Evolutionary conservation across 2,888 invertebrate genomes (phyloP).

Genomic region (Oxyteleia sp.): DNA sequence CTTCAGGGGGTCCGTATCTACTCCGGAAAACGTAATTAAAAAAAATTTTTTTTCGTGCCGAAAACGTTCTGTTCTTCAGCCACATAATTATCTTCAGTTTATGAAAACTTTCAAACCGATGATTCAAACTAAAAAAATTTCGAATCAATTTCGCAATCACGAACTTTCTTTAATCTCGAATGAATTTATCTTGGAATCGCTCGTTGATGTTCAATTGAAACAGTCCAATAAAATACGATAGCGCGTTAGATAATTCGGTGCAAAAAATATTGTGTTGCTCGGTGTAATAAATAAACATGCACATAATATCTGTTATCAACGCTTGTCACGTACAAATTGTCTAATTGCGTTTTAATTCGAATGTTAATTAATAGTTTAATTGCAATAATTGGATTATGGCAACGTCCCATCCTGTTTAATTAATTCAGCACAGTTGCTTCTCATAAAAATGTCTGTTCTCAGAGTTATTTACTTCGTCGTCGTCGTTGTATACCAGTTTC

Average conservation of each 20-base stretch:
- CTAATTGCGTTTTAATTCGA: constrained; percentile 3
- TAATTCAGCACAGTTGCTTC: constrained; percentile 18
- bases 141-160: neutral
- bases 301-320: neutral
- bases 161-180: too few relatives aligned
- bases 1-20: too few relatives aligned
- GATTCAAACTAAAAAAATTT: neutral
- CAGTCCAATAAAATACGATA: too few relatives aligned
- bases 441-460: constrained; percentile 44
- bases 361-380: constrained; percentile 32
- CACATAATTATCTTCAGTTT: too few relatives aligned
- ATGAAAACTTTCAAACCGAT: too few relatives aligned
- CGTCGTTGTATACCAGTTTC: constrained; percentile 58
- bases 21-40: too few relatives aligned
- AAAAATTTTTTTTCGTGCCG: too few relatives aligned
- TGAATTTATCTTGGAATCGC: too few relatives aligned
- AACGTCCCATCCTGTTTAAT: constrained; percentile 21
- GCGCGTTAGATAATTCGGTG: neutral
- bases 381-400: constrained; percentile 16
- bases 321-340: constrained; percentile 9
- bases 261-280: neutral
- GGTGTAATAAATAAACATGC: neutral
- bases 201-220: too few relatives aligned
- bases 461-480: constrained; percentile 49
- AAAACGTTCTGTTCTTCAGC: too few relatives aligned